phyloP scores from a whole-genome alignment of 2,888 invertebrate species.

The Volucella zonaria region DNA sequence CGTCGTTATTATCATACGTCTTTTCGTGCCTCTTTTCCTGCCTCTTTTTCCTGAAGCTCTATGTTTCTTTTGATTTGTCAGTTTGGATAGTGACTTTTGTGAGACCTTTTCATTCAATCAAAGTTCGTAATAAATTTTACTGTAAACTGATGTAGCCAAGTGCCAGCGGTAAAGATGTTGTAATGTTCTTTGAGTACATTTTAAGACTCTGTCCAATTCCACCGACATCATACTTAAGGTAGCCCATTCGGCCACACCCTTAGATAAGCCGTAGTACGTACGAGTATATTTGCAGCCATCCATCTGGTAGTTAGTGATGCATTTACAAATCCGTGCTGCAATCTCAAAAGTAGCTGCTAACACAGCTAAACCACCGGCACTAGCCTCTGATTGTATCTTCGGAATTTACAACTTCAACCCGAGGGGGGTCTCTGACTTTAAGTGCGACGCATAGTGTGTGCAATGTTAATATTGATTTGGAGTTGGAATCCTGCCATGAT shows the following conservation, averaged over 20 bases:
- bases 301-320: not conserved
- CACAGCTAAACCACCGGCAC: not conserved
- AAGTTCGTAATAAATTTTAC: not conserved
- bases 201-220: too few relatives aligned
- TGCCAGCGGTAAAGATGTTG: too few relatives aligned
- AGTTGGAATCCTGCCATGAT: slow-evolving; percentile 27
- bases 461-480: not conserved
- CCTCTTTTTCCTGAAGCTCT: too few relatives aligned
- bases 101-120: slow-evolving; percentile 42
- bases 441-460: too few relatives aligned
- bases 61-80: too few relatives aligned
- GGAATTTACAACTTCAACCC: slow-evolving; percentile 7
- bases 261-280: not conserved
- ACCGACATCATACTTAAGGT: not conserved
- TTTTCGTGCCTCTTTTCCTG: slow-evolving; percentile 27
- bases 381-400: not conserved
- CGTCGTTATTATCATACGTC: not conserved
- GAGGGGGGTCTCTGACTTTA: not conserved
- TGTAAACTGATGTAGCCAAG: not conserved
- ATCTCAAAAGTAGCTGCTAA: slow-evolving; percentile 12
- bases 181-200: too few relatives aligned
- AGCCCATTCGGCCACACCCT: slow-evolving; percentile 14
- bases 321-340: slow-evolving; percentile 17
- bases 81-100: slow-evolving; percentile 23
- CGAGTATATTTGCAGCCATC: not conserved